These are phyloP conservation scores for Chlorops oryzae DNA, from an alignment of 1,140 invertebrate species.

Conservation along the genomic window DNA sequence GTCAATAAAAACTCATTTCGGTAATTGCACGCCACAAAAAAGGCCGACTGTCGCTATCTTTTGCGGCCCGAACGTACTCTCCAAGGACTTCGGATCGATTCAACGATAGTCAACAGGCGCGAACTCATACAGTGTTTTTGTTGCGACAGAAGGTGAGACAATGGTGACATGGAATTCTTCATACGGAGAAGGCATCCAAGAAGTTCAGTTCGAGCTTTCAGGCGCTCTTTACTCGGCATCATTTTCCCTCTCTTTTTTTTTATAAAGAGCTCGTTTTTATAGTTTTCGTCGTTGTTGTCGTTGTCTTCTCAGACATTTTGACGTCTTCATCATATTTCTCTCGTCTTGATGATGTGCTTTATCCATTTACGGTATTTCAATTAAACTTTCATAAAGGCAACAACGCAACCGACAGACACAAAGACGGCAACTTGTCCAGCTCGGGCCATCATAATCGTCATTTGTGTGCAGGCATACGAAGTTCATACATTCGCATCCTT, in stretches of 20 bases:
- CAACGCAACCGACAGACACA: too few relatives aligned
- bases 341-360: neutral
- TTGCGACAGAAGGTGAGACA: too few relatives aligned
- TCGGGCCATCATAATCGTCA: constrained; percentile 9
- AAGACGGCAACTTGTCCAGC: too few relatives aligned
- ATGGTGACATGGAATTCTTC: too few relatives aligned
- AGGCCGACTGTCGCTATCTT: neutral
- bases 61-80: neutral
- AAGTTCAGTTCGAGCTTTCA: too few relatives aligned
- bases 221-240: too few relatives aligned
- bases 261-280: too few relatives aligned
- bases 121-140: too few relatives aligned
- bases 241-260: too few relatives aligned
- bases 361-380: constrained; percentile 10
- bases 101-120: neutral
- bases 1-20: constrained; percentile 11
- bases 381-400: constrained; percentile 11
- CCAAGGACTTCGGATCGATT: neutral
- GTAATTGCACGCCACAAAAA: constrained; percentile 11
- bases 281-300: too few relatives aligned
- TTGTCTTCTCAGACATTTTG: constrained; percentile 5
- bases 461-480: constrained; percentile 4
- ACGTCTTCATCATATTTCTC: constrained; percentile 6
- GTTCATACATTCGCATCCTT: too few relatives aligned
- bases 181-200: too few relatives aligned